A percentile compares a stretch with the other conserved stretches of the same genome.
Conservation (phyloP, 2,113 vertebrate genomes). For the Pogona vitticeps region DNA sequence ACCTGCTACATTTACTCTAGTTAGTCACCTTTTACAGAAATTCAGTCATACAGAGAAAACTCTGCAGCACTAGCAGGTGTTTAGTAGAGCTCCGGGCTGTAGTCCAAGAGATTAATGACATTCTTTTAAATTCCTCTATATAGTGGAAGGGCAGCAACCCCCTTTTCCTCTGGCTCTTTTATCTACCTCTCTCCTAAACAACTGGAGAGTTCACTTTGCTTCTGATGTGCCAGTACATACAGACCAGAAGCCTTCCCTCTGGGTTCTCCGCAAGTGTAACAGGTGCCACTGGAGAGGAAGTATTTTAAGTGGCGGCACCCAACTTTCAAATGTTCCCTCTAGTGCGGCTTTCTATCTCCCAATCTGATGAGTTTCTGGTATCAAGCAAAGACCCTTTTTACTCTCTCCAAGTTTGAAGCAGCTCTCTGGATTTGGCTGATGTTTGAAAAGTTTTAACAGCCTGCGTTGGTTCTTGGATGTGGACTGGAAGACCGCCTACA, state of each 20-base stretch:
- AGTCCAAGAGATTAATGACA: not conserved
- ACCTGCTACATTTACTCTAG: not conserved
- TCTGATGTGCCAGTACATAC: not conserved
- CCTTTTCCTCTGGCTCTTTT: not conserved
- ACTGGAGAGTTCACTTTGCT: not conserved
- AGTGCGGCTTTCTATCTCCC: not conserved
- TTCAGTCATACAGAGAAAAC: not conserved
- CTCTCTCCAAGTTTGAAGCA: not conserved
- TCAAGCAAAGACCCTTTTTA: not conserved
- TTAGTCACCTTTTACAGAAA: not conserved
- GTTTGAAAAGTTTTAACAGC: too few relatives aligned
- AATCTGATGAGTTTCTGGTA: not conserved
- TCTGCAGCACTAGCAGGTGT: not conserved
- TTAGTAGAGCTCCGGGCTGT: not conserved
- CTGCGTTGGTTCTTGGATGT: too few relatives aligned
- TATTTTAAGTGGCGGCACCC: not conserved
- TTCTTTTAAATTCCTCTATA: not conserved
- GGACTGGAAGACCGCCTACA: too few relatives aligned
- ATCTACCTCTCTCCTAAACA: not conserved
- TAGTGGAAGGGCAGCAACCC: not conserved
- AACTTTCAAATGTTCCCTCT: not conserved
- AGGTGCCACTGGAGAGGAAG: not conserved
- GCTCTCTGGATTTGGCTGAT: not conserved
- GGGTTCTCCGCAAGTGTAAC: not conserved
- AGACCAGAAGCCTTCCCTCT: not conserved